Conservation (phyloP, 2,113 vertebrate species). For the Neomonachus schauinslandi region DNA sequence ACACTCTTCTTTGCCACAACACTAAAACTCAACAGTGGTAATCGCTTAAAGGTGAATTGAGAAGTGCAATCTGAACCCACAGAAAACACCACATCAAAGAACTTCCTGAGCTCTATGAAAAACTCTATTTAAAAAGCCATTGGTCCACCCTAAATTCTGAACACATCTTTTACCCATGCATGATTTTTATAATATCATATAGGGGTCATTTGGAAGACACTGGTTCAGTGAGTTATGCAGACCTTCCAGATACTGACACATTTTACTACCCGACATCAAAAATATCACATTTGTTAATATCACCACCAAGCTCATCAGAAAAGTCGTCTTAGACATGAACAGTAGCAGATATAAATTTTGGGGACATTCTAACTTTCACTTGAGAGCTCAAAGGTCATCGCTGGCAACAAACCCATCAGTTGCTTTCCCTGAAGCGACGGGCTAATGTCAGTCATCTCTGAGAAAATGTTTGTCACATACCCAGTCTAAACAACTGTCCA, state of each 20-base stretch:
- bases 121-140: neutral
- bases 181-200: neutral
- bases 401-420: neutral
- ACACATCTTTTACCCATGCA: neutral
- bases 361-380: neutral
- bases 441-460: neutral
- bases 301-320: neutral
- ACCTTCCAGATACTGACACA: neutral
- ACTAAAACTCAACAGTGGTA: neutral
- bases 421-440: neutral
- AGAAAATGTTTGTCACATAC: neutral
- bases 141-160: neutral
- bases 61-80: neutral
- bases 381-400: neutral
- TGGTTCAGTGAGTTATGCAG: neutral
- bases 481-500: neutral
- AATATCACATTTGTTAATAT: neutral
- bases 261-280: neutral
- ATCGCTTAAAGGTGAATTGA: neutral
- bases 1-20: neutral
- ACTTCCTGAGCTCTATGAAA: neutral
- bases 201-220: neutral
- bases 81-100: neutral
- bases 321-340: neutral
- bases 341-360: neutral